Percentiles rank a stretch among this genome's conserved stretches.
Conservation (phyloP, 2,797 vertebrate species). For the Bradypus variegatus region DNA sequence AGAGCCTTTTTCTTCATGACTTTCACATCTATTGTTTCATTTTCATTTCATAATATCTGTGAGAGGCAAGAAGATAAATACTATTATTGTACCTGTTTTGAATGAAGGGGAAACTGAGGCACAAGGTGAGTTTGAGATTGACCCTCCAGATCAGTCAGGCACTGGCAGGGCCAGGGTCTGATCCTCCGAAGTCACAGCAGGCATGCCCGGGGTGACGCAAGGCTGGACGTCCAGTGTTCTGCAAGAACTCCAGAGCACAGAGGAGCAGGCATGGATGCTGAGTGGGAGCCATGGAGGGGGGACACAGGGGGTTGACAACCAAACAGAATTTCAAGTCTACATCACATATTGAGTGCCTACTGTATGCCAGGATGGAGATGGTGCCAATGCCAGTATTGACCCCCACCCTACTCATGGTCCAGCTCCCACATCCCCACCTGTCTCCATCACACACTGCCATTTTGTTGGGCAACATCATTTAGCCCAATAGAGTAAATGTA, state of each 20-base stretch:
- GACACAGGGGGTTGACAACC: too few species aligned
- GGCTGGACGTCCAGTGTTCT: background rate
- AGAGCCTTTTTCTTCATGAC: background rate
- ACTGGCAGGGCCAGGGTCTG: background rate
- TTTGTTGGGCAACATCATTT: background rate
- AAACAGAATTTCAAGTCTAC: background rate
- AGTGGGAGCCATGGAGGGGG: too few species aligned
- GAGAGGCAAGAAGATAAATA: background rate
- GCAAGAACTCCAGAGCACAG: background rate
- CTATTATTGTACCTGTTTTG: background rate
- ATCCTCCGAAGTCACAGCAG: background rate
- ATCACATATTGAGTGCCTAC: background rate
- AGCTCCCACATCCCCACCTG: background rate
- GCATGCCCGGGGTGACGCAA: background rate
- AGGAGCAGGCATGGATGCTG: rapidly evolving
- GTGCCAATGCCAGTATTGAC: background rate
- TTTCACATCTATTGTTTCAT: background rate
- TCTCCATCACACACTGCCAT: background rate
- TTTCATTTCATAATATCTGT: background rate
- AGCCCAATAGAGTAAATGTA: background rate
- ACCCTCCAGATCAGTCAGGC: background rate
- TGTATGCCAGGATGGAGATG: too few species aligned
- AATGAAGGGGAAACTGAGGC: conserved; percentile 13
- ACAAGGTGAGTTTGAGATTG: background rate
- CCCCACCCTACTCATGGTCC: background rate